phyloP scores from a whole-genome alignment of 2,888 invertebrate species.

The Hydroisotoma schaefferi region DNA sequence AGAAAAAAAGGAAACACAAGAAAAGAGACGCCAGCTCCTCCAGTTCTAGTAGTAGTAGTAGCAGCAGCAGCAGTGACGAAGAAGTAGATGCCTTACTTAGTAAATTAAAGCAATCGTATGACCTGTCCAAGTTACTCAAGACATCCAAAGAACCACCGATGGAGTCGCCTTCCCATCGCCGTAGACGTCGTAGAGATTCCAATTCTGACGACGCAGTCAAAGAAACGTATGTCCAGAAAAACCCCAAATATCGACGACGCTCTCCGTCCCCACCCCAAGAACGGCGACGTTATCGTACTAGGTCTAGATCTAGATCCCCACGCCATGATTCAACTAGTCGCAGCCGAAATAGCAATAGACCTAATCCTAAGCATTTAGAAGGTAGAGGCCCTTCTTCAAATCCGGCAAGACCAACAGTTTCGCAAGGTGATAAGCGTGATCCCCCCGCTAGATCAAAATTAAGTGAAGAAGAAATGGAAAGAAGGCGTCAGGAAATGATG shows the following conservation, averaged over 20 bases:
- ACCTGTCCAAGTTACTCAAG: constrained; percentile 63
- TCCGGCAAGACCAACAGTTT: no score
- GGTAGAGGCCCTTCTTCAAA: no score
- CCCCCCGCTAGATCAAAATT: constrained; percentile 15
- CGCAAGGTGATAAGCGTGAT: no score
- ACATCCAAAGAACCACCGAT: neutral
- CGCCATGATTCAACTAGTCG: neutral
- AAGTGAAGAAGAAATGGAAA: constrained; percentile 65
- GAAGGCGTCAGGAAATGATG: constrained; percentile 74
- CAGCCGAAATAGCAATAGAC: no score
- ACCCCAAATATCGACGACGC: constrained; percentile 17
- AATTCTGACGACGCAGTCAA: no score
- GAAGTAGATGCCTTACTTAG: constrained; percentile 18
- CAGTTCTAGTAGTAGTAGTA: constrained; percentile 41
- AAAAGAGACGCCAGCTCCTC: constrained; percentile 54
- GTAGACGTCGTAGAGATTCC: neutral
- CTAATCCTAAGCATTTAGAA: no score
- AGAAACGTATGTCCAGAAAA: constrained; percentile 28
- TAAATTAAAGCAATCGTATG: constrained; percentile 45
- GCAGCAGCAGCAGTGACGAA: constrained; percentile 40
- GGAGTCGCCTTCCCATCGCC: neutral
- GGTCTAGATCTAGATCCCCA: constrained; percentile 1
- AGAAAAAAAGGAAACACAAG: constrained; percentile 50
- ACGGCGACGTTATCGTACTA: no score
- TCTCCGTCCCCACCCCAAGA: neutral